phyloP scores from a whole-genome alignment of 2,113 vertebrate species.

The Neopipo cinnamomea region DNA sequence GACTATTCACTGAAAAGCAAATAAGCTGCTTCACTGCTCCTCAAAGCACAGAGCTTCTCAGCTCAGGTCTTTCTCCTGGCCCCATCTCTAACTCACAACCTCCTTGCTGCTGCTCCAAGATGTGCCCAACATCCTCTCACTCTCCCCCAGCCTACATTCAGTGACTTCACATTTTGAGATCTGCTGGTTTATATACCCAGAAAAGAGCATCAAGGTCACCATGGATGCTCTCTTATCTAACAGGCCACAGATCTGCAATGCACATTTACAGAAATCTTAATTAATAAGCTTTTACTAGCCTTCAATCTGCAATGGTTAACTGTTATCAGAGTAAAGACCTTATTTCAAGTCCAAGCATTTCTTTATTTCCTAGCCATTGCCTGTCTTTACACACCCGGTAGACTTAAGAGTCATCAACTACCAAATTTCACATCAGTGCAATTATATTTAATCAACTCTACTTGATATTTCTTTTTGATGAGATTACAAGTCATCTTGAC shows the following conservation, averaged over 20 bases:
- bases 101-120: neutral
- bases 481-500: constrained; percentile 55
- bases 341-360: neutral
- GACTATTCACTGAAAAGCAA: neutral
- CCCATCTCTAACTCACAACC: neutral
- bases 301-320: neutral
- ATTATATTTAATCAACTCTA: constrained; percentile 60
- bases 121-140: neutral
- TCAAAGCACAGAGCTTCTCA: neutral
- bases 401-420: constrained; percentile 11
- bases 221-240: fast-evolving
- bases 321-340: neutral
- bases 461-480: constrained; percentile 54
- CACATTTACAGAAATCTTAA: neutral
- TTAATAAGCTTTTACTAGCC: neutral
- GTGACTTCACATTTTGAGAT: neutral
- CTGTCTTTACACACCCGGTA: neutral
- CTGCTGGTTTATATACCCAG: neutral
- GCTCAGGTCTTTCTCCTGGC: neutral
- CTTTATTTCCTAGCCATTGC: neutral
- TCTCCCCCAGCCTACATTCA: neutral
- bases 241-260: neutral
- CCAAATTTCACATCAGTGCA: constrained; percentile 10
- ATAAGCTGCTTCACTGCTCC: neutral
- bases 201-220: neutral